Conservation (phyloP, 1,140 invertebrate species). For the Spodoptera frugiperda region DNA sequence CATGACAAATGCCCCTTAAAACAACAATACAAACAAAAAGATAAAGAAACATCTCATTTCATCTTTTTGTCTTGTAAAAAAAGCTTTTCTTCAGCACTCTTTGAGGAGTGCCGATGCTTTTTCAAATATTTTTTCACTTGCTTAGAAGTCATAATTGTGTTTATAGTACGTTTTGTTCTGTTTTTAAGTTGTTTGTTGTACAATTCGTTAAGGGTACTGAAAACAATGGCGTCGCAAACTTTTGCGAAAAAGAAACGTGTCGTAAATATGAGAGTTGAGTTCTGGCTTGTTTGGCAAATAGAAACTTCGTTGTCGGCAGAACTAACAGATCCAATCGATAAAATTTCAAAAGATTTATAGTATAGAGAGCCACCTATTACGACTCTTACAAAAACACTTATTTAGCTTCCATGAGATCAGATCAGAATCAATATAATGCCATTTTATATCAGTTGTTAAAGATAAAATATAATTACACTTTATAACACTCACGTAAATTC, state of each 20-base stretch:
- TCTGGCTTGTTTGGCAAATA: neutral
- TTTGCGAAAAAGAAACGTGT: constrained; percentile 52
- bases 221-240: constrained; percentile 54
- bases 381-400: too few relatives aligned
- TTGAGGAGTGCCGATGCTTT: constrained; percentile 39
- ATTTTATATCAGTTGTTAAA: too few relatives aligned
- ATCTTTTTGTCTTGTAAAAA: constrained; percentile 13
- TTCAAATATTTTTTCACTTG: constrained; percentile 46
- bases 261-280: constrained; percentile 30
- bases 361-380: too few relatives aligned
- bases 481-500: too few relatives aligned
- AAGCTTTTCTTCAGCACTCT: constrained; percentile 27
- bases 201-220: constrained; percentile 51
- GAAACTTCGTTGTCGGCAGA: neutral
- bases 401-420: too few relatives aligned
- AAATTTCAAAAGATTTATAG: too few relatives aligned
- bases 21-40: constrained; percentile 40
- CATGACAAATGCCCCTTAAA: constrained; percentile 32
- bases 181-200: constrained; percentile 53
- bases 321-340: neutral
- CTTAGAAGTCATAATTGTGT: constrained; percentile 56
- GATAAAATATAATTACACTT: too few relatives aligned
- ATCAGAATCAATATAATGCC: too few relatives aligned
- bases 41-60: constrained; percentile 42
- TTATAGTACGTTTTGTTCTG: constrained; percentile 48